Evolutionary conservation across 2,888 invertebrate species (phyloP).

Genomic region (Drosophila limbata): DNA sequence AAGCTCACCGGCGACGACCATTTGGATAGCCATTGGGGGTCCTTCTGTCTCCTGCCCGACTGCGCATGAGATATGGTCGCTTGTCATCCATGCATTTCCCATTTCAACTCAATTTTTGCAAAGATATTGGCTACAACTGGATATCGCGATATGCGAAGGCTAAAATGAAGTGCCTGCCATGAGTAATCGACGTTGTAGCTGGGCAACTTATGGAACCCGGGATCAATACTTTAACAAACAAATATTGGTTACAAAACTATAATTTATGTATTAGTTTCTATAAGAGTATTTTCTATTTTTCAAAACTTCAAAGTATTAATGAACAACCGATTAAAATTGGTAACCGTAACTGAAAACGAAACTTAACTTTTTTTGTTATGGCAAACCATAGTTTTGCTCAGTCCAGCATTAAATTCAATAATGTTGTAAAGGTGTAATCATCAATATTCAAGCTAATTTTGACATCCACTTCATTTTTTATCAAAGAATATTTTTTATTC

Average conservation of each 20-base stretch:
- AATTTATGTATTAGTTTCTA: not conserved
- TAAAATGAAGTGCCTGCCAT: not conserved
- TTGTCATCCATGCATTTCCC: conserved; percentile 42
- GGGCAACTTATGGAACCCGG: conserved; percentile 17
- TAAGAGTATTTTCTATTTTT: too few species aligned
- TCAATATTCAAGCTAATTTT: too few species aligned
- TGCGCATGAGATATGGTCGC: conserved; percentile 72
- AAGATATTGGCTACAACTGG: conserved; percentile 25
- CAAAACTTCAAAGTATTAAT: too few species aligned
- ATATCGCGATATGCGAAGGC: conserved; percentile 3
- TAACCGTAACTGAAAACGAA: too few species aligned
- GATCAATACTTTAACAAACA: not conserved
- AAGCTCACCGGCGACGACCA: conserved; percentile 36
- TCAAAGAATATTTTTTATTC: too few species aligned
- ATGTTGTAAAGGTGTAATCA: too few species aligned
- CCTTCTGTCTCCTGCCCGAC: conserved; percentile 30
- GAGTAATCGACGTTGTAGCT: conserved; percentile 1
- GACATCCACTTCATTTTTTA: too few species aligned
- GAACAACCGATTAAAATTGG: too few species aligned
- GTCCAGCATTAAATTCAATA: too few species aligned
- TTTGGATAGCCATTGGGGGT: conserved; percentile 38
- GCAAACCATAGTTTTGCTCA: too few species aligned
- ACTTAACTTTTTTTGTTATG: too few species aligned
- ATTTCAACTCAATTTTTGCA: conserved; percentile 25
- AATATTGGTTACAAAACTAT: not conserved